Base-by-base conservation (phyloP, 2,888 invertebrate genomes). In the Limnephilus marmoratus region DNA sequence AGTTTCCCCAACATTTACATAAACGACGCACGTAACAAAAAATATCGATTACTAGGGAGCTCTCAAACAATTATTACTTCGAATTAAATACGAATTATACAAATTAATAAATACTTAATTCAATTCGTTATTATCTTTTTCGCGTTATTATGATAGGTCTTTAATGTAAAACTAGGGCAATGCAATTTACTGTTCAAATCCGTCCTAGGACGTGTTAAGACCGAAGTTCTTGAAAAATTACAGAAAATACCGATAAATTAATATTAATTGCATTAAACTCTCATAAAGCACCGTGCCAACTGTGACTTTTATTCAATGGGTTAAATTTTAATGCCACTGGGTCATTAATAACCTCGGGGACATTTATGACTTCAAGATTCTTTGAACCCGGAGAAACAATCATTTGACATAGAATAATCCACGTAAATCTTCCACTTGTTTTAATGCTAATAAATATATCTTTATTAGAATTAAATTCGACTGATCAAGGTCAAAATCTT, bases 261-360 rank as follows among this genome's bases (percentile, higher is more conserved):
- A 53, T 53, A 53, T 53, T 24, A 68, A 68, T 68, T 24, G 68
- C 68, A 68, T 68, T n/a, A 24, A 68, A 68, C 24, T 68, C 24
- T 68, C 53, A 18, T 24, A 68, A 68, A 68, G 53, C 18, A 68
- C 68, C n/a, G 24, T 68, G 68, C 68, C 68, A 68, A 68, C 68
- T n/a, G 24, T 68, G 24, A 68, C 24, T 24, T 68, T 37, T 68
- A 90, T 3, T 53, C 85, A 90, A 85, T 90, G 68, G 90, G 68
- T 81, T 37, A 68, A 68, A 82, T 90, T 90, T 85, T 90, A 90
- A 90, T 90, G 37, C 90, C 37, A 49, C 85, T 80, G 41, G 85
- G 85, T 90, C 90, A 85, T 90, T 90, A 90, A 90, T 90, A 81
- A 85, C 90, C 34, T 37, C 31, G n/a, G 90, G 49, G 85, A 90